Conservation (phyloP, 2,888 invertebrate species). For the Calameuta pallipes region DNA sequence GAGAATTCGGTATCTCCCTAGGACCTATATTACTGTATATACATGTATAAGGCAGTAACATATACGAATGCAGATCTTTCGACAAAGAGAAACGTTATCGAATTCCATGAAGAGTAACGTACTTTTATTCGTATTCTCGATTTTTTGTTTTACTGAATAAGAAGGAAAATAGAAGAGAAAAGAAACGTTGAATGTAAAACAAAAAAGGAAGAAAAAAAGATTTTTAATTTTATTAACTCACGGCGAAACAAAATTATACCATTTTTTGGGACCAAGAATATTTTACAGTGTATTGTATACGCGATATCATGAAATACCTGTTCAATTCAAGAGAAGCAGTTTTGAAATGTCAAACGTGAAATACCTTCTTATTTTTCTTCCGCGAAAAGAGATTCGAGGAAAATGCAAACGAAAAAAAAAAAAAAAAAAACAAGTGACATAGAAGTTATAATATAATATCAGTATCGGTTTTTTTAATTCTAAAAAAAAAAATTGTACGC, state of each 20-base stretch:
- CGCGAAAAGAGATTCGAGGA: not conserved
- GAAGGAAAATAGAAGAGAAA: not conserved
- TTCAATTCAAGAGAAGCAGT: not conserved
- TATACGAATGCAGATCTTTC: not conserved
- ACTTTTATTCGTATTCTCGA: not conserved
- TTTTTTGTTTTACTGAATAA: not conserved
- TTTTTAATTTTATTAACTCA: no score
- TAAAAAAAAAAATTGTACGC: not conserved
- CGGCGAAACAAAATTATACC: no score
- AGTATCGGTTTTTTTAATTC: not conserved
- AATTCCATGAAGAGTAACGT: not conserved
- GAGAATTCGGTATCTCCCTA: not conserved
- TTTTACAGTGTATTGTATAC: not conserved
- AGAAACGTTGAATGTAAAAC: not conserved
- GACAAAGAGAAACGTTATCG: not conserved
- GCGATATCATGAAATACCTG: not conserved
- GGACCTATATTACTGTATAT: not conserved
- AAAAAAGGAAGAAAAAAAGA: no score
- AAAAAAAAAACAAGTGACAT: no score
- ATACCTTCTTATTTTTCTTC: not conserved
- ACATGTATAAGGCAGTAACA: not conserved
- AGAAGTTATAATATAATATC: not conserved
- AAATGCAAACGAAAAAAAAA: not conserved
- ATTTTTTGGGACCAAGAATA: not conserved
- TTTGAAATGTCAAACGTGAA: not conserved